Conservation (phyloP, 2,113 vertebrate genomes). For the Crotalus helleri region DNA sequence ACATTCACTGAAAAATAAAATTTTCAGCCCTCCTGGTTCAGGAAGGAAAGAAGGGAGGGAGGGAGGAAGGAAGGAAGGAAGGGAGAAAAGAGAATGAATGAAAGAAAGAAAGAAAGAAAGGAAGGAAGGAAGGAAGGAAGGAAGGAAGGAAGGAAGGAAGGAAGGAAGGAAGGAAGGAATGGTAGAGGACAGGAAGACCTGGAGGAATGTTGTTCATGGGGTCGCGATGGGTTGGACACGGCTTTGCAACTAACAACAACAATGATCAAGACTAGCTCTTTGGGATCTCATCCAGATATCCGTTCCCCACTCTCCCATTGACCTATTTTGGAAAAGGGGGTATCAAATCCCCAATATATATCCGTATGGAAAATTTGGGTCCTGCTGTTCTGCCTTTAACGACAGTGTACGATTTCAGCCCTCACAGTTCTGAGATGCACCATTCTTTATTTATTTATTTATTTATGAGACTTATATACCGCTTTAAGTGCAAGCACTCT, state of each 20-base stretch:
- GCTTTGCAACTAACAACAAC: too few relatives aligned
- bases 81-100: too few relatives aligned
- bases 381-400: not conserved
- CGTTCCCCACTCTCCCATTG: not conserved
- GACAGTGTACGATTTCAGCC: too few relatives aligned
- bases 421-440: not conserved
- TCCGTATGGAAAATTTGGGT: not conserved
- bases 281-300: not conserved
- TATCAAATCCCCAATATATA: not conserved
- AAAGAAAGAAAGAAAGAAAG: too few relatives aligned
- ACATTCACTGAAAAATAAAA: not conserved
- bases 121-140: too few relatives aligned
- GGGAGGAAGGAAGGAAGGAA: rapidly evolving
- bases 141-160: too few relatives aligned
- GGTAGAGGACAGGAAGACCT: too few relatives aligned
- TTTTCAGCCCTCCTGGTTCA: not conserved
- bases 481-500: too few relatives aligned
- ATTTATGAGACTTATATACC: too few relatives aligned
- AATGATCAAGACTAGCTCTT: not conserved
- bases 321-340: not conserved
- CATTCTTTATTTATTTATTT: too few relatives aligned
- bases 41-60: not conserved
- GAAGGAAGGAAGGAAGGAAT: rapidly evolving
- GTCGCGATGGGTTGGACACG: too few relatives aligned
- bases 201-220: too few relatives aligned